Evolutionary conservation across 2,797 vertebrate species (phyloP), one percentile per base, ranked within the genome.

Genomic region (Xerus rutilus): DNA sequence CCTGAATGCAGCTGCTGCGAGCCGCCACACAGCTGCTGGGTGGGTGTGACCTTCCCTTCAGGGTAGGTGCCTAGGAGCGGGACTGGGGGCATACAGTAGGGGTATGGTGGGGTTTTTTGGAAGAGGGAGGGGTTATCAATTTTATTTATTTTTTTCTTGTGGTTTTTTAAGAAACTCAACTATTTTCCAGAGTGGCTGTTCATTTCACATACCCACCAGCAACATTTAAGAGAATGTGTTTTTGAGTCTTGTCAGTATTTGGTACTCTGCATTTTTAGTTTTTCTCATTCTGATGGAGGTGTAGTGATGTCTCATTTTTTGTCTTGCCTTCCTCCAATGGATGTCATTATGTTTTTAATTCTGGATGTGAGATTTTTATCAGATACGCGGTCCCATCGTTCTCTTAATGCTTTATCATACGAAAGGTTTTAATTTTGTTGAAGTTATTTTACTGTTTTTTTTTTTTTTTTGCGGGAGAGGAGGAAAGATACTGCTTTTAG

Each of bases 341-440:
- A 72, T 45, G n/a, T 70, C 20, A 20, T 76, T 54, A 28, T 47
- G 17, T 82, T 74, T 79, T 85, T 43, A 69, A 5, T 88, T 77
- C 52, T 84, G 1, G 15, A 12, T 85, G 52, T 0, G 76, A 81
- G 7, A 12, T 78, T 86, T 43, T 95, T 84, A 45, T 88, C 18
- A 76, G 32, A 57, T 52, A 39, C 0, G 0, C 91, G 32, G 12
- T 85, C 59, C 21, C 69, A 15, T 86, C n/a, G 74, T 47, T 70
- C 69, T 85, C 52, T 57, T 70, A 69, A 21, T 69, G 52, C 28
- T 76, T 85, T 64, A 8, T 30, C 45, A 43, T 54, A 1, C 20
- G 76, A 78, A 93, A 64, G 32, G 73, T 74, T 81, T 94, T 81
- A 81, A 76, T 86, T 89, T 86, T 70, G n/a, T 76, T 59, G 65